Evolutionary conservation across 1,140 invertebrate species (phyloP).

Genomic region (Danaus melanippus): DNA sequence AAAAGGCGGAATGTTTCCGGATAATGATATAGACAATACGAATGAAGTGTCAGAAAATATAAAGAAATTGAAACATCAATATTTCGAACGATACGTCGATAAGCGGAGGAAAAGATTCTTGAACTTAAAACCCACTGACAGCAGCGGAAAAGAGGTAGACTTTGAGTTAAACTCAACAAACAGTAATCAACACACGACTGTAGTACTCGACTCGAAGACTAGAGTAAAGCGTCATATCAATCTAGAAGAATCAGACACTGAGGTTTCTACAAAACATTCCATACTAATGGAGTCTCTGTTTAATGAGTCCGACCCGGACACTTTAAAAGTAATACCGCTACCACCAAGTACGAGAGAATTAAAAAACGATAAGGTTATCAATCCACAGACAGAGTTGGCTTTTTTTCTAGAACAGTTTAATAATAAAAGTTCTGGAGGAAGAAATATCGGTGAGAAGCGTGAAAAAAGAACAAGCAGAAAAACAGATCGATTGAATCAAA

Average conservation of each 20-base stretch:
- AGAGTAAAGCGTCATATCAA: conserved; percentile 51
- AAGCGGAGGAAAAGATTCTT: conserved; percentile 59
- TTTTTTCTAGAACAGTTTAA: conserved; percentile 50
- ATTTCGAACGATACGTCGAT: conserved; percentile 63
- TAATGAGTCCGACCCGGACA: conserved; percentile 36
- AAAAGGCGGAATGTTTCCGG: conserved; percentile 57
- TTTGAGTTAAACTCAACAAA: conserved; percentile 40
- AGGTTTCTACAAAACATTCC: conserved; percentile 30
- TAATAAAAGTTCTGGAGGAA: conserved; percentile 52
- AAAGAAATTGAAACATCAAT: conserved; percentile 60
- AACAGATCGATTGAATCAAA: conserved; percentile 69
- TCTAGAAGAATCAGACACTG: conserved; percentile 41
- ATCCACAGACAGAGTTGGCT: conserved; percentile 35
- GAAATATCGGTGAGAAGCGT: conserved; percentile 53
- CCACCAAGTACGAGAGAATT: conserved; percentile 15
- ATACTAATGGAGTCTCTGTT: conserved; percentile 20
- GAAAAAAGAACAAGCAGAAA: conserved; percentile 70
- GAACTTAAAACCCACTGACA: conserved; percentile 36
- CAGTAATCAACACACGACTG: conserved; percentile 29
- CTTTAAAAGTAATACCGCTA: conserved; percentile 54
- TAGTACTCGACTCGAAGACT: conserved; percentile 17
- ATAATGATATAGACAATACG: conserved; percentile 29
- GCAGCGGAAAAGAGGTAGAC: conserved; percentile 34
- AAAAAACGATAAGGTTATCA: not conserved
- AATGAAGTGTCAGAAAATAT: conserved; percentile 45